Evolutionary conservation across 2,888 invertebrate genomes (phyloP).

Genomic region (Rhamphomyia laevipes): DNA sequence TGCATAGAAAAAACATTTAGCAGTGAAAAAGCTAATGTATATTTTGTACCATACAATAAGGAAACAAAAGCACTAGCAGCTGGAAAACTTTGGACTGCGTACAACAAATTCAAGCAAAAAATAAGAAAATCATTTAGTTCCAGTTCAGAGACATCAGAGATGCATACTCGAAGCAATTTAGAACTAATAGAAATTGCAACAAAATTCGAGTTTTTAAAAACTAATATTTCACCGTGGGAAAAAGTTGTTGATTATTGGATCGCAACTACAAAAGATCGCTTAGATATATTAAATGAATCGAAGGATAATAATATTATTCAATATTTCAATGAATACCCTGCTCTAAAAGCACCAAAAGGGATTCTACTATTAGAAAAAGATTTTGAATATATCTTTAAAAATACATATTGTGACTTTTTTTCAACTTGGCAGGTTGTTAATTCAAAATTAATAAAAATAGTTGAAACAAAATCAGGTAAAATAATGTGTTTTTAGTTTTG

Average conservation of each 20-base stretch:
- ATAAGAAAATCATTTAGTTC: not conserved
- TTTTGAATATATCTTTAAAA: not conserved
- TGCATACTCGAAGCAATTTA: not conserved
- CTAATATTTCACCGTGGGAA: not conserved
- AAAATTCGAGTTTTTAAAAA: not conserved
- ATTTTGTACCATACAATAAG: conserved; percentile 3
- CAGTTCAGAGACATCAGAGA: no score
- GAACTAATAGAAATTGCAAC: not conserved
- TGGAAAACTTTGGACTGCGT: conserved; percentile 2
- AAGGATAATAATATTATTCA: not conserved
- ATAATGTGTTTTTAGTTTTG: no score
- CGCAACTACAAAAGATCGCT: not conserved
- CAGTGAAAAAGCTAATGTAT: not conserved
- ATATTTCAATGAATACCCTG: not conserved
- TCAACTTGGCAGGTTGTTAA: not conserved
- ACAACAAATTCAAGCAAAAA: conserved; percentile 1
- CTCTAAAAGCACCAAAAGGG: not conserved
- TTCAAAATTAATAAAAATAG: not conserved
- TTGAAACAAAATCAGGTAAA: not conserved
- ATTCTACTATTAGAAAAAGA: not conserved
- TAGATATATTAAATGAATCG: not conserved
- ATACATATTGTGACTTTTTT: not conserved
- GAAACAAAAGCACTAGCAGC: not conserved
- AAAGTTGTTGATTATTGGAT: not conserved
- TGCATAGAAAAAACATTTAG: not conserved